Evolutionary conservation across 2,797 vertebrate genomes (phyloP).

Genomic region (Spinus pinus): DNA sequence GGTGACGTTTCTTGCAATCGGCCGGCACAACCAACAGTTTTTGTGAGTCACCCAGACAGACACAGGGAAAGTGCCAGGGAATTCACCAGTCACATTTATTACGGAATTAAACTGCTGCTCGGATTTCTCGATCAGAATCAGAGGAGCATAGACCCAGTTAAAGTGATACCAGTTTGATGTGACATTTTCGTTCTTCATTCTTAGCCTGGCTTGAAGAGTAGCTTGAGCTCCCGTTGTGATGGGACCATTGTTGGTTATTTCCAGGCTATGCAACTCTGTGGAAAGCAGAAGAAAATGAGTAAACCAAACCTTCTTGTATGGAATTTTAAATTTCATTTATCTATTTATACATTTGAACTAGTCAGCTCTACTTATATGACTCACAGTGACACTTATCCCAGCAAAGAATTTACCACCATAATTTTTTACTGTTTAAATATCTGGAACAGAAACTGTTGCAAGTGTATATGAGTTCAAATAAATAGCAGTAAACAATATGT

Average conservation of each 20-base stretch:
- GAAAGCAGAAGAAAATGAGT: not conserved
- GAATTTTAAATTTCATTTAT: not conserved
- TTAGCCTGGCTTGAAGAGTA: constrained; percentile 55
- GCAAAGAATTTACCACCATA: not conserved
- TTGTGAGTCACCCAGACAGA: constrained; percentile 71
- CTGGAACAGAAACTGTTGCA: not conserved
- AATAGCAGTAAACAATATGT: not conserved
- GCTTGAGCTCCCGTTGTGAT: constrained; percentile 68
- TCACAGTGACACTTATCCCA: not conserved
- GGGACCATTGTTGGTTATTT: constrained; percentile 63
- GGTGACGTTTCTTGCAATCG: constrained; percentile 37
- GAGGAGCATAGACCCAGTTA: constrained; percentile 74
- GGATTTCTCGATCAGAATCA: constrained; percentile 60
- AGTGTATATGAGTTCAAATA: not conserved
- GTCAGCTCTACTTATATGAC: not conserved
- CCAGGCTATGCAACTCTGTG: constrained; percentile 59
- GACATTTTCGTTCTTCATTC: not conserved
- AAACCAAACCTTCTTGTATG: not conserved
- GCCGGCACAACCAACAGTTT: constrained; percentile 65
- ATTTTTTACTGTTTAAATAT: not conserved
- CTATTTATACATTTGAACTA: not conserved
- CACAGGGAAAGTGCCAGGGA: constrained; percentile 57
- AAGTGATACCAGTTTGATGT: constrained; percentile 50
- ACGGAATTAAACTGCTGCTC: constrained; percentile 16
- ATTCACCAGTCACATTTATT: constrained; percentile 35